phyloP scores from a whole-genome alignment of 2,797 vertebrate genomes.

The Platyrinchus mystaceus region DNA sequence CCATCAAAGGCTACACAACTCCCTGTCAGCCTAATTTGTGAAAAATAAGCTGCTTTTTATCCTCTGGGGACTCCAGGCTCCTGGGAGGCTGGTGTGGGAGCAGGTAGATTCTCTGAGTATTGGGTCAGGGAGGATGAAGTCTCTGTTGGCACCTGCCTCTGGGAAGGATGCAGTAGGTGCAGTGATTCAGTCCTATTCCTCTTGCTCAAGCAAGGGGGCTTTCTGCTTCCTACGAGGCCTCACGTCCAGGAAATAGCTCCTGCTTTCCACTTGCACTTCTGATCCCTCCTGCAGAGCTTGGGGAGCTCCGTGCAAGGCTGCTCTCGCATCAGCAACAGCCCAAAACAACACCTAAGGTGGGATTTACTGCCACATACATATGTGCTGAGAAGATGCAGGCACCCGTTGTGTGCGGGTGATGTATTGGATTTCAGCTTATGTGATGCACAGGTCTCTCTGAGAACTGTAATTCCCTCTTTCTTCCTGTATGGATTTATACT shows the following conservation, averaged over 20 bases:
- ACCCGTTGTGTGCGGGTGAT: background rate
- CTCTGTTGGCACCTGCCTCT: accelerated
- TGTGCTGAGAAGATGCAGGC: background rate
- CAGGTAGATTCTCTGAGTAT: background rate
- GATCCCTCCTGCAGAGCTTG: background rate
- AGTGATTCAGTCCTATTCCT: accelerated
- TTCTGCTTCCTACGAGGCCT: background rate
- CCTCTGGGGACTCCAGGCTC: background rate
- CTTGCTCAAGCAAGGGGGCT: background rate
- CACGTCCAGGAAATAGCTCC: background rate
- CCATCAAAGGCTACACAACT: accelerated
- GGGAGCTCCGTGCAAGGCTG: background rate
- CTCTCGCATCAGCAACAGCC: background rate
- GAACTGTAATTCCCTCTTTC: constrained; percentile 35
- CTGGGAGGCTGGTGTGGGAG: background rate
- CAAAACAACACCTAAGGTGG: constrained; percentile 36
- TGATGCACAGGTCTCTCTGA: constrained; percentile 28
- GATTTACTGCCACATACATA: constrained; percentile 43
- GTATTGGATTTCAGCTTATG: constrained; percentile 62
- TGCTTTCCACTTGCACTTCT: background rate
- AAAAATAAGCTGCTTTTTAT: background rate
- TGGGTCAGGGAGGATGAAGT: background rate
- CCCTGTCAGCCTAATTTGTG: background rate
- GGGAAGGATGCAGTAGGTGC: background rate
- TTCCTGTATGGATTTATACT: constrained; percentile 61